Evolutionary conservation across 2,797 vertebrate species (phyloP).

Genomic region (Emys orbicularis): DNA sequence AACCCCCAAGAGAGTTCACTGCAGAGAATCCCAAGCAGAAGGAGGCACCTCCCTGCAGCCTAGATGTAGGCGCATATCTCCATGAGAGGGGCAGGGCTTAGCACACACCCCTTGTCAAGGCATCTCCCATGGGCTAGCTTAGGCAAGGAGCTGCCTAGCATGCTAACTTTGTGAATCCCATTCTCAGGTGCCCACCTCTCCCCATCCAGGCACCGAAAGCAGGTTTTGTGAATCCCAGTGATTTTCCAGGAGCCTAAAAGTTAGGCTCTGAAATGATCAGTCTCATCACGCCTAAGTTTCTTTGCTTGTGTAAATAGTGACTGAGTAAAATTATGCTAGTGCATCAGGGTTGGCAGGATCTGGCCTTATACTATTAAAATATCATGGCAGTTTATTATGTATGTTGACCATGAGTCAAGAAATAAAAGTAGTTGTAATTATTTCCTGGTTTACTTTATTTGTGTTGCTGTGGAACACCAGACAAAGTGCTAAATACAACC

Average conservation of each 20-base stretch:
- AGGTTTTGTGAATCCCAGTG: not conserved
- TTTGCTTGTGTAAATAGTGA: not conserved
- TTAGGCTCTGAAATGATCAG: too few relatives aligned
- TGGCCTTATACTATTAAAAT: not conserved
- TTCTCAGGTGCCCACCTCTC: not conserved
- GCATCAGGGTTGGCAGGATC: not conserved
- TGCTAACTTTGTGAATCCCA: not conserved
- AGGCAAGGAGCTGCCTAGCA: not conserved
- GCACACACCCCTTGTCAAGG: too few relatives aligned
- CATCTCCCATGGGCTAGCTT: not conserved
- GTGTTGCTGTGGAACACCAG: not conserved
- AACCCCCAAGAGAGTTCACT: too few relatives aligned
- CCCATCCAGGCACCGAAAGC: not conserved
- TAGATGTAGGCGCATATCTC: not conserved
- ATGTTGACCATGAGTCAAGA: not conserved
- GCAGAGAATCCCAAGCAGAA: too few relatives aligned
- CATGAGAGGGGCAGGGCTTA: not conserved
- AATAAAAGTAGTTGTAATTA: not conserved
- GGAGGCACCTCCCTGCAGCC: too few relatives aligned
- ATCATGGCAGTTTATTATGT: not conserved
- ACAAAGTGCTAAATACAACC: not conserved
- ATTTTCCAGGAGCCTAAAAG: not conserved
- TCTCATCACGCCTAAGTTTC: not conserved
- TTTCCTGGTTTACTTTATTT: not conserved
- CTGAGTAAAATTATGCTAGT: not conserved